Base-by-base conservation (phyloP, 2,113 vertebrate genomes). In the Dasyornis broadbenti region DNA sequence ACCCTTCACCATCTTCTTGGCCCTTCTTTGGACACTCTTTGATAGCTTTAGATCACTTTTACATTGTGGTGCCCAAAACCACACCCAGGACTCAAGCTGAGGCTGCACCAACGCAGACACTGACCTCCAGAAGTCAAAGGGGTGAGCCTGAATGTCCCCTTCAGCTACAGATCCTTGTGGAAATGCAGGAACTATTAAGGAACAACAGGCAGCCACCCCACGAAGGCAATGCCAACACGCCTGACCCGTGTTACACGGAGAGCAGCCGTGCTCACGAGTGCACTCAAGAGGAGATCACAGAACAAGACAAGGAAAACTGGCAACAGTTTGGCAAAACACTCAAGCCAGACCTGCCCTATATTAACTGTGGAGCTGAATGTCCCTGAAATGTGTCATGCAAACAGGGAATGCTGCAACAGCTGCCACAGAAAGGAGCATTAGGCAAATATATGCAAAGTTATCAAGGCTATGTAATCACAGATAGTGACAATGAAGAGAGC, bases 1-100 rank as follows among this genome's bases (percentile, higher is more conserved):
- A 4, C 30, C 42, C 35, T 42, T 64, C 57, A 49, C 4, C 0
- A 26, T 27, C 49, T 27, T 13, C 0, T 0, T 50, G 26, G 6
- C 10, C 59, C 7, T 4, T 26, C 35, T 42, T 63, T 35, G 57
- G 49, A 35, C 31, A 7, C 8, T 42, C 31, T 27, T 13, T 23
- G 12, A 33, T 4, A 28, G 22, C 15, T 65, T 73, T 28, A 52
- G 44, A 28, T 57, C 9, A 21, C 33, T 81, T 35, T 44, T 57
- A 50, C 33, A 37, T 30, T 8, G 8, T 11, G 27, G 14, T 66
- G 33, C 33, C 37, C 59, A 15, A 72, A 88, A 71, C 14, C 7
- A 7, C 27, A 27, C 18, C 40, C 68, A 59, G 52, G 27, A 49
- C 37, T 44, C 5, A 4, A 28, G 22, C 22, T 37, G 59, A 37